Conservation (phyloP, 64 coral and sea anemone genomes). For the Porites lutea region DNA sequence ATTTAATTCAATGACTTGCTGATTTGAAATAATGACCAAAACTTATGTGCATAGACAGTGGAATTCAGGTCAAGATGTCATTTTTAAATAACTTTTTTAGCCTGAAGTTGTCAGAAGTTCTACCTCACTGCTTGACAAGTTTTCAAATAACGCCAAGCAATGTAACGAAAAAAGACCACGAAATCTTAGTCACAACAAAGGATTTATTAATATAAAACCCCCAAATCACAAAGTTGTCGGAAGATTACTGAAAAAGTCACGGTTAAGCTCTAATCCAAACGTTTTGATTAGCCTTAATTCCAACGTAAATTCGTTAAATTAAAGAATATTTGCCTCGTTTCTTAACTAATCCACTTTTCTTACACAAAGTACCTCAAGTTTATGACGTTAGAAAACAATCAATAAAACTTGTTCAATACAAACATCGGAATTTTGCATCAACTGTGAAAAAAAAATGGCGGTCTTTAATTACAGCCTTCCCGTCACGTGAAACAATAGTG, state of each 20-base stretch:
- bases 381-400: not conserved
- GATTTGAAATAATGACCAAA: constrained; percentile 15
- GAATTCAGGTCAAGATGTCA: not conserved
- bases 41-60: not conserved
- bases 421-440: constrained; percentile 15
- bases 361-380: not conserved
- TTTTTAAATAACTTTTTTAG: not conserved
- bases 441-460: not conserved
- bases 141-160: not conserved
- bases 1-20: not conserved
- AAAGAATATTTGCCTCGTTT: not conserved
- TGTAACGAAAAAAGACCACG: not conserved
- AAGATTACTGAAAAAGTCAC: not conserved
- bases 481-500: not conserved
- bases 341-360: too few relatives aligned
- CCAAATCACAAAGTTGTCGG: not conserved
- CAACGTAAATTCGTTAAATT: constrained; percentile 13
- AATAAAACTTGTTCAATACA: too few relatives aligned
- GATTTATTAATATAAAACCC: not conserved
- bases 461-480: not conserved
- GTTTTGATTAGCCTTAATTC: not conserved
- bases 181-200: not conserved
- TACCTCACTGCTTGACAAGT: not conserved
- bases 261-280: not conserved
- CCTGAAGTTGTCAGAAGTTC: too few relatives aligned